Conservation (phyloP, 1,140 invertebrate genomes). For the Drosophila arawakana region DNA sequence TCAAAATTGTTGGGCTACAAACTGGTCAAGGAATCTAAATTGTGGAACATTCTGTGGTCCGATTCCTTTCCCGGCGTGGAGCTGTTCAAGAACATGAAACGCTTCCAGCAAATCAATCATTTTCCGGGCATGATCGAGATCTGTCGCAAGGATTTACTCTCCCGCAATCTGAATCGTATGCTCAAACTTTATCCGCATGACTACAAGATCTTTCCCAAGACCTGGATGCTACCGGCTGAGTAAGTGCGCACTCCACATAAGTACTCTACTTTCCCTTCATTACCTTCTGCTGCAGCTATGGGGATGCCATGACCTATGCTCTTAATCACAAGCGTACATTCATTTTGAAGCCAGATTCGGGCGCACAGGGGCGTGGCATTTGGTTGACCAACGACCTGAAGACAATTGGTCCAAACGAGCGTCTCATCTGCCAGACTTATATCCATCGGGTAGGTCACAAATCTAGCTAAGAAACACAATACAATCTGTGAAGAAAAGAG, state of each 20-base stretch:
- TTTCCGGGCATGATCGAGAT: conserved; percentile 97
- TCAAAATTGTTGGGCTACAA: conserved; percentile 91
- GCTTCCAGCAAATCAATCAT: conserved; percentile 95
- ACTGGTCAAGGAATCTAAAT: conserved; percentile 91
- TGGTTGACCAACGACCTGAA: conserved; percentile 91
- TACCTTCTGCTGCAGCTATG: conserved; percentile 51
- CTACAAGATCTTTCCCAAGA: conserved; percentile 96
- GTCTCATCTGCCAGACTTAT: conserved; percentile 94
- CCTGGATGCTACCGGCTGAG: conserved; percentile 97
- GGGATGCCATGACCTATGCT: conserved; percentile 76
- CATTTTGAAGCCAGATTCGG: conserved; percentile 95
- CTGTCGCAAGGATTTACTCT: conserved; percentile 93
- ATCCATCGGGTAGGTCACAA: conserved; percentile 85
- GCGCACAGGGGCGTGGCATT: conserved; percentile 94
- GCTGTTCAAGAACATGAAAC: conserved; percentile 94
- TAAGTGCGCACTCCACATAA: conserved; percentile 80
- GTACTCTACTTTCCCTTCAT: not conserved
- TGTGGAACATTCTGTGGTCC: conserved; percentile 96
- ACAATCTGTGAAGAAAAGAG: no score
- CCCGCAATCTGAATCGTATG: conserved; percentile 94
- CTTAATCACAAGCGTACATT: conserved; percentile 90
- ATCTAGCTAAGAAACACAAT: no score
- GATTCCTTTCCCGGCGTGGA: conserved; percentile 93
- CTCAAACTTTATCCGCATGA: conserved; percentile 93
- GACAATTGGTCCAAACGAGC: conserved; percentile 91